Conservation (phyloP, 2,888 invertebrate genomes). For the Pristionchus japonicus region DNA sequence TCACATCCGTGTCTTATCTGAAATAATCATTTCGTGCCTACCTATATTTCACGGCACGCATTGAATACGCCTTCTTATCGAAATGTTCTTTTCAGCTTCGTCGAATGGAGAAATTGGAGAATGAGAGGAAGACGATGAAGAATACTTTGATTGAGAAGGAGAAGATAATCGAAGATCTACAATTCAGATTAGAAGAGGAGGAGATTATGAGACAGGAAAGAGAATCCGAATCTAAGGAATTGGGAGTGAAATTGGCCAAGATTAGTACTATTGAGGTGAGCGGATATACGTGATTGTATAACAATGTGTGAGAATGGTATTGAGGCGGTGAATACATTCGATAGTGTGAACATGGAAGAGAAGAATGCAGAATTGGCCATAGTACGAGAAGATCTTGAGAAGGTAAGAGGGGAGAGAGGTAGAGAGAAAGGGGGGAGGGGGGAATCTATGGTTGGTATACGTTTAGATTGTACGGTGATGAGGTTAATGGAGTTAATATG, state of each 20-base stretch:
- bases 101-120: slow-evolving; percentile 83
- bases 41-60: no score
- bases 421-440: not conserved
- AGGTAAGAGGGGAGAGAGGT: not conserved
- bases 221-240: not conserved
- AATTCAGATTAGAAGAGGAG: slow-evolving; percentile 52
- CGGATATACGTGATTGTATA: not conserved
- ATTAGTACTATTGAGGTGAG: slow-evolving; percentile 10
- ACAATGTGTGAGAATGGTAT: not conserved
- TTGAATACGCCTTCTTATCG: no score
- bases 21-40: no score
- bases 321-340: not conserved
- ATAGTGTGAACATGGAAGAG: slow-evolving; percentile 14
- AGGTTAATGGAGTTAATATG: no score
- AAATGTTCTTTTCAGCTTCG: not conserved
- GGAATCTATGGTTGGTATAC: no score
- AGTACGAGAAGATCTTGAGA: slow-evolving; percentile 7
- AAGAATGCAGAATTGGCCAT: slow-evolving; percentile 10
- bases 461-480: no score
- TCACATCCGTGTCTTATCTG: no score
- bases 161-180: slow-evolving; percentile 51
- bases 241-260: not conserved
- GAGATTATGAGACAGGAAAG: slow-evolving; percentile 37
- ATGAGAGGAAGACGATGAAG: slow-evolving; percentile 50
- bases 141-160: slow-evolving; percentile 51